A percentile compares a stretch with the other conserved stretches of the same genome.
phyloP scores from a whole-genome alignment of 2,888 invertebrate genomes.

The Dryocosmus kuriphilus region DNA sequence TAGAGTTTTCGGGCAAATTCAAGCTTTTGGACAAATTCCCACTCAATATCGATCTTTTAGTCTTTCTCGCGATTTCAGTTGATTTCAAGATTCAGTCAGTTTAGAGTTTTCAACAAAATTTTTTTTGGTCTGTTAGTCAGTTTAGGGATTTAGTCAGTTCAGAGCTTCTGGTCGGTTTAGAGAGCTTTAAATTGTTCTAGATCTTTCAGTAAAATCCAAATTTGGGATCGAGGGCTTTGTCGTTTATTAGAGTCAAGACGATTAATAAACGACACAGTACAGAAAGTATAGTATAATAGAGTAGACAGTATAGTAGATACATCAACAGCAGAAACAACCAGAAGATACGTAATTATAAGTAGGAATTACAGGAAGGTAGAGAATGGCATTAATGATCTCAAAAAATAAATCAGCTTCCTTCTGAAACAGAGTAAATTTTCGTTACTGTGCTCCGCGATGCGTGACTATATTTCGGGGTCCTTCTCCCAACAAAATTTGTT shows the following conservation, averaged over 20 bases:
- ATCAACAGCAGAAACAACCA: slow-evolving; percentile 73
- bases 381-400: background rate
- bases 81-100: background rate
- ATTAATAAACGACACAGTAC: slow-evolving; percentile 47
- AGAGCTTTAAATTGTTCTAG: background rate
- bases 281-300: slow-evolving; percentile 50
- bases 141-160: background rate
- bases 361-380: slow-evolving; percentile 53
- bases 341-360: slow-evolving; percentile 51
- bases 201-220: background rate
- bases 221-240: background rate
- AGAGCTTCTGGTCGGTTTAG: too few species aligned
- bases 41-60: too few species aligned
- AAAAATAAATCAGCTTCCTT: slow-evolving; percentile 70
- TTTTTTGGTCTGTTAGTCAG: background rate
- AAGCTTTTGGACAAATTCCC: background rate
- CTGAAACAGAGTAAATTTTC: slow-evolving; percentile 76
- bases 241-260: slow-evolving; percentile 11
- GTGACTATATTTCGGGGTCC: slow-evolving; percentile 43
- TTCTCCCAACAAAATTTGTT: background rate
- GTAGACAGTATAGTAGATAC: slow-evolving; percentile 67
- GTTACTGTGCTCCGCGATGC: slow-evolving; percentile 57
- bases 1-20: background rate
- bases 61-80: background rate
- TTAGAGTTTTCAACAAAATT: background rate